Percentiles rank a stretch among this genome's conserved stretches.
Evolutionary conservation across 1,140 invertebrate species (phyloP).

Genomic region (Hycleus phaleratus): DNA sequence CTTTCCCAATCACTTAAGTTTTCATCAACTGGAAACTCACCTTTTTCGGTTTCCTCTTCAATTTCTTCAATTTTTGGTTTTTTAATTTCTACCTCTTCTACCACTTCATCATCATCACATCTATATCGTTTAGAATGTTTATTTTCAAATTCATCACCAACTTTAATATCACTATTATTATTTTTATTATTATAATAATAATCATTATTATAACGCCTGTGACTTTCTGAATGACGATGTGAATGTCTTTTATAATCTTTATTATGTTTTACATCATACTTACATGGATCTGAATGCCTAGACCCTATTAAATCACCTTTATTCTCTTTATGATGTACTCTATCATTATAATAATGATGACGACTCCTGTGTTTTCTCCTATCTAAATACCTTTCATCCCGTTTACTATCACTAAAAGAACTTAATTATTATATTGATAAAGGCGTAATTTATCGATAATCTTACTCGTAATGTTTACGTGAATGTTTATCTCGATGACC

Average conservation of each 20-base stretch:
- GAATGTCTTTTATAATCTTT: conserved; percentile 32
- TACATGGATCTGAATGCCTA: conserved; percentile 35
- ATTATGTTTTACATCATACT: conserved; percentile 44
- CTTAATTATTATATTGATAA: too few species aligned
- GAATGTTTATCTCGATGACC: conserved; percentile 34
- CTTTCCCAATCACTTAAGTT: conserved; percentile 39
- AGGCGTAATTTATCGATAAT: conserved; percentile 42
- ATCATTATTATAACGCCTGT: conserved; percentile 47
- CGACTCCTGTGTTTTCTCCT: conserved; percentile 11
- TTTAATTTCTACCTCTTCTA: conserved; percentile 53
- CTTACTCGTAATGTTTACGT: conserved; percentile 44
- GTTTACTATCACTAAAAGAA: conserved; percentile 38
- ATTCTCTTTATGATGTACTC: conserved; percentile 36
- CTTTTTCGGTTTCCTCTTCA: conserved; percentile 65
- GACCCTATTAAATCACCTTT: conserved; percentile 1
- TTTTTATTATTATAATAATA: conserved; percentile 50
- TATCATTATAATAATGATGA: conserved; percentile 39
- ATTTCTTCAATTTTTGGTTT: conserved; percentile 57
- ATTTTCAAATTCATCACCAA: conserved; percentile 35
- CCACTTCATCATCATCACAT: conserved; percentile 40
- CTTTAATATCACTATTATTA: conserved; percentile 44
- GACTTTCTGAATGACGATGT: conserved; percentile 49
- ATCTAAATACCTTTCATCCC: conserved; percentile 20
- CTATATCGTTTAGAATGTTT: conserved; percentile 32
- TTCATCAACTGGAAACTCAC: conserved; percentile 57